Evolutionary conservation across 2,888 invertebrate genomes (phyloP).

Genomic region (Leptinotarsa peninsularis): DNA sequence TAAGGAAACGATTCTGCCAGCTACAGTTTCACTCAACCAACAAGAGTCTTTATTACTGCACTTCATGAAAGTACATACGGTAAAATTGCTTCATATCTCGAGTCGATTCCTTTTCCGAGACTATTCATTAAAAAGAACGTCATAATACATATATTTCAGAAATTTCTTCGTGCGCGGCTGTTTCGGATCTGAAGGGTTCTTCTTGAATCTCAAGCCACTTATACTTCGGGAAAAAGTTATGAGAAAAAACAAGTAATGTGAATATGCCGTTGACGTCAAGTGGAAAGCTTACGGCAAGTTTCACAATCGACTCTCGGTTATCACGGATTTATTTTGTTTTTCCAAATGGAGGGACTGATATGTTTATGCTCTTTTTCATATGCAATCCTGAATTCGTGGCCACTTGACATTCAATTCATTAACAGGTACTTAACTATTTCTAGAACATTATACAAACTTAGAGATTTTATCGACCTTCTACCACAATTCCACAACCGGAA

Average conservation of each 20-base stretch:
- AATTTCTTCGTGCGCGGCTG: constrained; percentile 1
- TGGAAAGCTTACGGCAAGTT: neutral
- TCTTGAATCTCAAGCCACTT: neutral
- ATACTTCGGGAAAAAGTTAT: neutral
- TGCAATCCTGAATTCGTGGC: no score
- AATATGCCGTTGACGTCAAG: neutral
- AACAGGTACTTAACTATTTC: no score
- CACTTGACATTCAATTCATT: no score
- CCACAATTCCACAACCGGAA: no score
- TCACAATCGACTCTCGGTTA: neutral
- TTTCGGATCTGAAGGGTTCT: neutral
- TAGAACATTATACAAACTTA: no score
- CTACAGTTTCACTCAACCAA: no score
- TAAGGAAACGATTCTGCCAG: no score
- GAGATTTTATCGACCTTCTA: no score
- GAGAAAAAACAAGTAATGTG: neutral
- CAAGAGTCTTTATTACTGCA: constrained; percentile 2
- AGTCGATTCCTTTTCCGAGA: constrained; percentile 3
- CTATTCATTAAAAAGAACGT: constrained; percentile 1
- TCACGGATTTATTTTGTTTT: no score
- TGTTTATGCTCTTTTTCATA: no score
- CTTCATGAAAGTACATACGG: neutral
- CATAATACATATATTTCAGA: constrained; percentile 4
- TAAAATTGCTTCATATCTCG: constrained; percentile 2
- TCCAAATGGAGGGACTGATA: no score